Evolutionary conservation across 2,113 vertebrate genomes (phyloP).

Genomic region (Chaenocephalus aceratus): DNA sequence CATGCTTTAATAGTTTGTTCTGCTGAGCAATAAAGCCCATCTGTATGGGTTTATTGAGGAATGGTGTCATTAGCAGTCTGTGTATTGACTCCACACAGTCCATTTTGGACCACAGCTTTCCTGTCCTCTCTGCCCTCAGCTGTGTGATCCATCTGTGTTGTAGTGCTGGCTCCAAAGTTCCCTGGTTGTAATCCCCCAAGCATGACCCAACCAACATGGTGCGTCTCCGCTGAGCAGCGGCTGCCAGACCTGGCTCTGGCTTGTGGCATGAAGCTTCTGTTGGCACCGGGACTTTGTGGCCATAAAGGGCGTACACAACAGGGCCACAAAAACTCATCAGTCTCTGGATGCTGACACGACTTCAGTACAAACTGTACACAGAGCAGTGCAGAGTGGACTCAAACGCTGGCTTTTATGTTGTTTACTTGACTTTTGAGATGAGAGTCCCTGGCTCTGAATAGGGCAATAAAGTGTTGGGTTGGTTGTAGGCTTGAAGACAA

Average conservation of each 20-base stretch:
- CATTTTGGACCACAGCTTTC: slow-evolving; percentile 36
- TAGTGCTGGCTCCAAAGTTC: slow-evolving; percentile 65
- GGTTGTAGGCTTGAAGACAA: not conserved
- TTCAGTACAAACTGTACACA: slow-evolving; percentile 18
- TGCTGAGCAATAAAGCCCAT: slow-evolving; percentile 8
- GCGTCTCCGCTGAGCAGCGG: slow-evolving; percentile 45
- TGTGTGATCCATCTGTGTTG: slow-evolving; percentile 66
- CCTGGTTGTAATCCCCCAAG: slow-evolving; percentile 74
- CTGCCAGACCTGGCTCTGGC: slow-evolving; percentile 69
- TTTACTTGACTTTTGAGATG: slow-evolving; percentile 4
- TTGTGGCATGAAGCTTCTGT: slow-evolving; percentile 66
- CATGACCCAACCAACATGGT: slow-evolving; percentile 62
- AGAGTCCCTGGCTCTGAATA: not conserved
- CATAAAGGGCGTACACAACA: slow-evolving; percentile 47
- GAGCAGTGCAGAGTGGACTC: not conserved
- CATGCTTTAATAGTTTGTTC: not conserved
- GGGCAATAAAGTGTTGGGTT: not conserved
- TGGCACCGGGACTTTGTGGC: slow-evolving; percentile 65
- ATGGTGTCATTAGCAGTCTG: not conserved
- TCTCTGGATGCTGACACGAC: slow-evolving; percentile 33
- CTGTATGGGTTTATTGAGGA: not conserved
- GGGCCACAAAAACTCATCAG: slow-evolving; percentile 51
- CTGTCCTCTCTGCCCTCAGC: slow-evolving; percentile 47
- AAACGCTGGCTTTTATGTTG: not conserved
- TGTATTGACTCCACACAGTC: slow-evolving; percentile 19